Base-by-base conservation (phyloP, 2,113 vertebrate species). In the Hyaena hyaena region DNA sequence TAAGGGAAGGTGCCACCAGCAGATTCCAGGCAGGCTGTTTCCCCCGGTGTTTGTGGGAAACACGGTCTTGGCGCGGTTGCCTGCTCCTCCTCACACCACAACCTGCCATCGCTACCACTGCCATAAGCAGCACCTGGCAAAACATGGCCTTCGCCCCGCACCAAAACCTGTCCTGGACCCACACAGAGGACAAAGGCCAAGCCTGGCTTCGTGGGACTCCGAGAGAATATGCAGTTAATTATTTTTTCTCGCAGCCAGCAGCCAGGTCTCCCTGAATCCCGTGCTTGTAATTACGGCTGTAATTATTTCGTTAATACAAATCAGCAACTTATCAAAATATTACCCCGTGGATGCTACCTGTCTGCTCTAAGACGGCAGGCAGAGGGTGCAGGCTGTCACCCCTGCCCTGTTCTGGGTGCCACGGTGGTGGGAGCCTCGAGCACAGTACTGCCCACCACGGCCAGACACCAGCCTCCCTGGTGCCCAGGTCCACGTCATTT, bases 231-330 rank as follows among this genome's bases (percentile, higher is more conserved):
- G 24, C 73, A 93, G 89, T 88, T 96, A 71, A 98, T 87, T 96
- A 90, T 90, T 95, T 98, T 96, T 94, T 77, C 97, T 89, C 92
- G 26, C 79, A 73, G 53, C 82, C 96, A 97, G 96, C 98, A 98
- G 97, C 97, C 98, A 97, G 93, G 96, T 95, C 97, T 87, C 83
- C 95, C 95, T 88, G 85, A 97, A 98, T 98, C 58, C 89, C n/a
- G 7, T 82, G 96, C 97, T 95, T 96, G 92, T 95, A 98, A 98
- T 98, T 98, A 98, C 88, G 24, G 0, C 90, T 65, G 28, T 98
- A 98, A 99, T 98, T 98, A 98, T 96, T 98, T 98, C 98, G 98
- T 98, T 98, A 98, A 98, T 98, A 98, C 77, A 96, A 98, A 98
- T 92, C 97, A 97, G 97, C 69, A 96, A 97, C 97, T 97, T 98